phyloP scores from a whole-genome alignment of 2,888 invertebrate genomes.

The Drosophila cracens region DNA sequence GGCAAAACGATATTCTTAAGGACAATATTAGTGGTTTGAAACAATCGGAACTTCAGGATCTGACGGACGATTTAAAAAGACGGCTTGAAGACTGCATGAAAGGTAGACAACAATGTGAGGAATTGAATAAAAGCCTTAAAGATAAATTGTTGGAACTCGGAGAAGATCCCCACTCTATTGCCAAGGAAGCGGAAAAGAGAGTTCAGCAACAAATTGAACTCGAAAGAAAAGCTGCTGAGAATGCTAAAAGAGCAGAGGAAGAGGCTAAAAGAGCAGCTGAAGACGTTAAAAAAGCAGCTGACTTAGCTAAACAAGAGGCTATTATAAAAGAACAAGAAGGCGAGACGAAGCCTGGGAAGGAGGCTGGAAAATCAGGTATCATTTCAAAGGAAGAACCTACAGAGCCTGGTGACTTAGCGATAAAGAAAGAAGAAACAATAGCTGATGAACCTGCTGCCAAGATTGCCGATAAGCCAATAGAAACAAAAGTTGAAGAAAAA shows the following conservation, averaged over 20 bases:
- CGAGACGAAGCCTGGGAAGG: not conserved
- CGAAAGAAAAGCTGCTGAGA: conserved; percentile 10
- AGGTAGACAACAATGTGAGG: conserved; percentile 52
- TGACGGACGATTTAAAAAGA: conserved; percentile 63
- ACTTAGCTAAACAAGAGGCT: not conserved
- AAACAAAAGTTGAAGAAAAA: not conserved
- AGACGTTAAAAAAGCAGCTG: not conserved
- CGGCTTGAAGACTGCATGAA: conserved; percentile 66
- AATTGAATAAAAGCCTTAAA: conserved; percentile 50
- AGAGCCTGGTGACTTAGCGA: not conserved
- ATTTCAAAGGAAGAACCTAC: not conserved
- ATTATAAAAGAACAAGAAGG: not conserved
- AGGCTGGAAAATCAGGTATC: not conserved
- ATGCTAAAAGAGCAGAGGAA: not conserved
- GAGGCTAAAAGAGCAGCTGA: not conserved
- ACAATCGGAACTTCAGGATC: conserved; percentile 61
- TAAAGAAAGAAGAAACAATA: not conserved
- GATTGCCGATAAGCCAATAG: not conserved
- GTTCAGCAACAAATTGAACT: conserved; percentile 8
- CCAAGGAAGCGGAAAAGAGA: conserved; percentile 7
- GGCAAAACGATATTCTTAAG: conserved; percentile 69
- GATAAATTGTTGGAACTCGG: conserved; percentile 54
- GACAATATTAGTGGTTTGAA: conserved; percentile 63
- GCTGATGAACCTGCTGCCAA: conserved; percentile 2
- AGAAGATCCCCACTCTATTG: conserved; percentile 41